A percentile compares a stretch with the other conserved stretches of the same genome.
Evolutionary conservation across 2,113 vertebrate species (phyloP).

Genomic region (Condylura cristata): DNA sequence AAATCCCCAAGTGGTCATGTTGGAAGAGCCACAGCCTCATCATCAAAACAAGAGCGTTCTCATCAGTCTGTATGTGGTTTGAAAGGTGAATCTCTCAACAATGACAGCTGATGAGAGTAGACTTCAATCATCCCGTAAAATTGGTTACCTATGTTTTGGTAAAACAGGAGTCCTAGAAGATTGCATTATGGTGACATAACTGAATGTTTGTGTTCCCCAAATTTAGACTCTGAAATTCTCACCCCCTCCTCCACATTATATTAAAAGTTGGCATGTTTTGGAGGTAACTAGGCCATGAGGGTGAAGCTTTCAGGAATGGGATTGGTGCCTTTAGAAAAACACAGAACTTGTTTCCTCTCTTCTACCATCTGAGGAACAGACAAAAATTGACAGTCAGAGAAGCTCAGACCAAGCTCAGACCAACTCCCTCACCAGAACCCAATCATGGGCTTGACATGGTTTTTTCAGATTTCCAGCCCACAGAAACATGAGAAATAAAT

Average conservation of each 20-base stretch:
- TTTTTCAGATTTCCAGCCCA: neutral
- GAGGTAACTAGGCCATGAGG: neutral
- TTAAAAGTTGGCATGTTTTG: neutral
- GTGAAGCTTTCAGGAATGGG: neutral
- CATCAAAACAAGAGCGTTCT: neutral
- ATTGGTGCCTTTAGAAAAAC: neutral
- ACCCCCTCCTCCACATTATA: neutral
- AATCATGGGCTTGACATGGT: neutral
- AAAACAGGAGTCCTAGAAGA: neutral
- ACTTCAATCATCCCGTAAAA: neutral
- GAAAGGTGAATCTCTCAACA: neutral
- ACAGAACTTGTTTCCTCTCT: neutral
- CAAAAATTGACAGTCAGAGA: neutral
- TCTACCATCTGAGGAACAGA: neutral
- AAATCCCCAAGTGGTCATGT: neutral
- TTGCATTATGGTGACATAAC: neutral
- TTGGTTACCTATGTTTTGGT: neutral
- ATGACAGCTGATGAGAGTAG: neutral
- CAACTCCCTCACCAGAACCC: neutral
- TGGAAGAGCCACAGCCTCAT: neutral
- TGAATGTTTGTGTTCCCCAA: neutral
- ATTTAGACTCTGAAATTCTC: neutral
- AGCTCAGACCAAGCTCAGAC: neutral
- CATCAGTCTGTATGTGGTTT: neutral
- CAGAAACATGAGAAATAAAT: neutral